Evolutionary conservation across 2,888 invertebrate species (phyloP).

Genomic region (Dryococelus australis): DNA sequence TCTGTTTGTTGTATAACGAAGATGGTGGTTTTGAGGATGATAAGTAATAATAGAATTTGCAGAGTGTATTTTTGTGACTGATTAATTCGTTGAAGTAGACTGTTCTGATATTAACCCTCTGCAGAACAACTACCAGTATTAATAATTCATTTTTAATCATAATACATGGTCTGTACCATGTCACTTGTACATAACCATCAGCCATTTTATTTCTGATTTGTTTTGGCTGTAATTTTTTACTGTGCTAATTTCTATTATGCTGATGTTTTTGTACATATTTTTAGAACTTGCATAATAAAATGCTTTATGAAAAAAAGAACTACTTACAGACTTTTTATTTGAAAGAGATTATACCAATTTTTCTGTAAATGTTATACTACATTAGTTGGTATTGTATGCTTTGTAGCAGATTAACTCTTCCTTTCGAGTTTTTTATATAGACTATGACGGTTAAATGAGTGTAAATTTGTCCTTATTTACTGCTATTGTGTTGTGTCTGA

Average conservation of each 20-base stretch:
- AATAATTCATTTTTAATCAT: background rate
- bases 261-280: constrained; percentile 11
- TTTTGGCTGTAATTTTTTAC: background rate
- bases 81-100: background rate
- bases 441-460: too few species aligned
- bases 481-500: too few species aligned
- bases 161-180: background rate
- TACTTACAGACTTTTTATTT: background rate
- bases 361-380: too few species aligned
- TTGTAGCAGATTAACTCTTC: too few species aligned
- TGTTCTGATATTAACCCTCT: background rate
- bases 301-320: background rate
- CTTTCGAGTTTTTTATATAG: too few species aligned
- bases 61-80: constrained; percentile 9
- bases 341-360: background rate
- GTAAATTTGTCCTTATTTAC: too few species aligned
- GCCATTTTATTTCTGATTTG: background rate
- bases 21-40: background rate
- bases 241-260: background rate
- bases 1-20: background rate
- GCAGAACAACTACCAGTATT: constrained; percentile 16
- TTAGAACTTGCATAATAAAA: constrained; percentile 16
- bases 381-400: too few species aligned
- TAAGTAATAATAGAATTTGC: background rate
- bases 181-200: background rate